Evolutionary conservation across 2,113 vertebrate species (phyloP).

Genomic region (Conger conger): DNA sequence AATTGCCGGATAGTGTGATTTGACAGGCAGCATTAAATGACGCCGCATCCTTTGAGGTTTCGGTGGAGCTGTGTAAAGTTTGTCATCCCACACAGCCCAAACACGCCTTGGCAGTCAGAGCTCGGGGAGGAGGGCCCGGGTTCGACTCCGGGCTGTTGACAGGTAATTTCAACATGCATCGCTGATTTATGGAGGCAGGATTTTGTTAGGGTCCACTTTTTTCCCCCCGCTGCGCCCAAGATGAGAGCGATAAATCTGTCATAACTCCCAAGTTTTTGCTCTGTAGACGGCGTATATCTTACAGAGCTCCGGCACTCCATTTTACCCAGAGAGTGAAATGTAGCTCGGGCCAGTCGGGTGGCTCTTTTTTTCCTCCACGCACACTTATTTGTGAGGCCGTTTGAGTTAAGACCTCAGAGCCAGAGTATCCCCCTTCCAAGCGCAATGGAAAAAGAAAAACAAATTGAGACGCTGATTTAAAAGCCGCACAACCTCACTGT

Average conservation of each 20-base stretch:
- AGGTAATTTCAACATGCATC: constrained; percentile 41
- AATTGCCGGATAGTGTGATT: neutral
- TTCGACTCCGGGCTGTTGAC: constrained; percentile 27
- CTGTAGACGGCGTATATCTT: constrained; percentile 33
- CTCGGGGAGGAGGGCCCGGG: neutral
- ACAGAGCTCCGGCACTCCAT: constrained; percentile 26
- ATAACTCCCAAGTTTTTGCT: constrained; percentile 27
- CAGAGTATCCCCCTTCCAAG: neutral
- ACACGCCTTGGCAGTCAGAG: neutral
- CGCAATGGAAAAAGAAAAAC: neutral
- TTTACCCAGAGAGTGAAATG: constrained; percentile 40
- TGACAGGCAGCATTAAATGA: constrained; percentile 27
- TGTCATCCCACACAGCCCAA: neutral
- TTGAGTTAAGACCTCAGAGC: neutral
- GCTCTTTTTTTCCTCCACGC: neutral
- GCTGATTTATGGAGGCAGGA: constrained; percentile 36
- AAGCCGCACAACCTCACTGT: neutral
- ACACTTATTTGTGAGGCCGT: neutral
- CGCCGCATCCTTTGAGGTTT: neutral
- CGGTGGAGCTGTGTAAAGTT: neutral
- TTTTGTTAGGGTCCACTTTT: constrained; percentile 35
- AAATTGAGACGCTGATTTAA: neutral
- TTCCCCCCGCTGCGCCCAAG: constrained; percentile 13
- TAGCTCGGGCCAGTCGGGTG: neutral
- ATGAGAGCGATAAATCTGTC: constrained; percentile 47